phyloP scores from a whole-genome alignment of 2,888 invertebrate genomes.

The Autographa pulchrina region DNA sequence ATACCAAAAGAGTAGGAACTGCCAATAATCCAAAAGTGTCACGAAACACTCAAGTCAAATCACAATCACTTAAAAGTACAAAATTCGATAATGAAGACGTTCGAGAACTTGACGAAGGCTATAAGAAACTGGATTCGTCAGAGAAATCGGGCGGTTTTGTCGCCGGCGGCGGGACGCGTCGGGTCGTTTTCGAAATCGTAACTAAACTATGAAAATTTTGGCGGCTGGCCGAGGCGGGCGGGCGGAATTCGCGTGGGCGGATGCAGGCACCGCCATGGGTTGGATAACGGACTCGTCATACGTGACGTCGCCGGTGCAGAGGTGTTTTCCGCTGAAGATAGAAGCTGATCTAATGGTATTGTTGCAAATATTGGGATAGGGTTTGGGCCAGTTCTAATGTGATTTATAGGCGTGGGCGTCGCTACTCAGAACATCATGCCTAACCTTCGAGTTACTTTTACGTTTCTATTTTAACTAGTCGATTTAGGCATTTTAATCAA shows the following conservation, averaged over 20 bases:
- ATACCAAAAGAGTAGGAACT: constrained; percentile 66
- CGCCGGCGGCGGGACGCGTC: constrained; percentile 89
- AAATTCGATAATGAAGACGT: constrained; percentile 66
- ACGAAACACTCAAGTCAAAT: constrained; percentile 74
- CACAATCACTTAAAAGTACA: constrained; percentile 75
- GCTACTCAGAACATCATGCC: constrained; percentile 10
- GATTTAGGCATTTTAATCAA: not conserved
- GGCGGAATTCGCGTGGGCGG: constrained; percentile 85
- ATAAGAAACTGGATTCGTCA: constrained; percentile 79
- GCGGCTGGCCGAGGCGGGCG: constrained; percentile 85
- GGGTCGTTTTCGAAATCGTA: constrained; percentile 90
- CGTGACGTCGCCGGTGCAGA: constrained; percentile 85
- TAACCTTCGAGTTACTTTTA: constrained; percentile 13
- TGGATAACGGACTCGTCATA: constrained; percentile 83
- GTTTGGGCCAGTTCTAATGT: constrained; percentile 46
- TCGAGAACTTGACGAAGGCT: constrained; percentile 83
- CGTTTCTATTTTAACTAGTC: not conserved
- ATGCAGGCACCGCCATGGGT: constrained; percentile 77
- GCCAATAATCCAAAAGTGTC: constrained; percentile 78
- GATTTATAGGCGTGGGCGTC: constrained; percentile 26
- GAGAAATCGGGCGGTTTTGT: constrained; percentile 81
- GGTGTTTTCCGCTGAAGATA: constrained; percentile 88
- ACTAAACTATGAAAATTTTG: constrained; percentile 89
- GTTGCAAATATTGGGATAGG: constrained; percentile 64
- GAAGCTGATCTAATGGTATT: constrained; percentile 77